Evolutionary conservation across 64 coral and sea anemone genomes (phyloP).

Genomic region (Montipora foliosa): DNA sequence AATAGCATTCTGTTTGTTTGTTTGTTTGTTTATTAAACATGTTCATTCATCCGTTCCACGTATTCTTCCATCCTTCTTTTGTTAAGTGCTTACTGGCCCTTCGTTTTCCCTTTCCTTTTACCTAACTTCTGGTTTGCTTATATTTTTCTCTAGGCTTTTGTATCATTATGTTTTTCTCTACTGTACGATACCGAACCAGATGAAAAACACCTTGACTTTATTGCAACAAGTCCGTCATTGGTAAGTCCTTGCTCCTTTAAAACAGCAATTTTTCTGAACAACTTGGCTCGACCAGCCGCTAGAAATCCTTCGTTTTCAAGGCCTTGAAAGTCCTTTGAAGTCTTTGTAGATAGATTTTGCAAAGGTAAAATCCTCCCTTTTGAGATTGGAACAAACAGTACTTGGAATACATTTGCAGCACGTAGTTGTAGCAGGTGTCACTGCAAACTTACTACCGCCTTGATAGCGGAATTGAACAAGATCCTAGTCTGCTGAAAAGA

Average conservation of each 20-base stretch:
- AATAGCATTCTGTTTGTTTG: background rate
- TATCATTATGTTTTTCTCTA: slow-evolving; percentile 77
- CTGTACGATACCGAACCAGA: slow-evolving; percentile 80
- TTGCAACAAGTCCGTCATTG: slow-evolving; percentile 68
- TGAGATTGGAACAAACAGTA: too few relatives aligned
- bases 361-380: too few relatives aligned
- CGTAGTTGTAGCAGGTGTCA: too few relatives aligned
- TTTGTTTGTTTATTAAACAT: background rate
- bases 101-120: background rate
- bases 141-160: slow-evolving; percentile 15
- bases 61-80: background rate
- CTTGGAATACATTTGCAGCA: too few relatives aligned
- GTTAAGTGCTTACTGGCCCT: background rate
- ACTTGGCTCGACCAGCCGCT: too few relatives aligned
- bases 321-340: too few relatives aligned
- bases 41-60: background rate
- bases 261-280: too few relatives aligned
- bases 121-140: background rate
- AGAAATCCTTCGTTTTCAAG: too few relatives aligned
- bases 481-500: too few relatives aligned
- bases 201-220: slow-evolving; percentile 88
- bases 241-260: slow-evolving; percentile 44
- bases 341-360: too few relatives aligned
- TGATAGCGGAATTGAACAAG: too few relatives aligned
- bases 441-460: too few relatives aligned